Base-by-base conservation (phyloP, 1,140 invertebrate genomes). In the Eulimnadia texana region DNA sequence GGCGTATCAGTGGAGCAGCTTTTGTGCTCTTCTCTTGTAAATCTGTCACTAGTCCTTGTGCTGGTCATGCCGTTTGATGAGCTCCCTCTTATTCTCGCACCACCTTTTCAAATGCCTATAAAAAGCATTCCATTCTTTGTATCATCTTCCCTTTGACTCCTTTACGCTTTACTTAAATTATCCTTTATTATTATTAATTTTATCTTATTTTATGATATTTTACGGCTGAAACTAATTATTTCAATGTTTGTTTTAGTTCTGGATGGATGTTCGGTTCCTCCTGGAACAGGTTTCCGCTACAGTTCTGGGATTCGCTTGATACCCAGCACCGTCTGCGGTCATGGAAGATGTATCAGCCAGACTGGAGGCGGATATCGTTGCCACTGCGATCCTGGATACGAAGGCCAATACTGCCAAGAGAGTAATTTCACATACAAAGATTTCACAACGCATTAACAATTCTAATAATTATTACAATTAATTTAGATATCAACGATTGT, bases 321-420 rank as follows among this genome's bases (percentile, higher is more conserved):
- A 0, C 62, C 65, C 72, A 47, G 76, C 76, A 74, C 72, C 28
- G 67, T 72, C 23, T 92, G 88, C 69, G 85, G 85, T 52, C 85
- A 89, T 70, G 86, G 88, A 47, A 82, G 82, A 67, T 91, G 88
- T 67, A 74, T 84, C 50, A 79, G 76, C 67, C 79, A 77, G 64
- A 73, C 78, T 42, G 78, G 78, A 49, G 81, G 76, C 68, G 79
- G 78, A 57, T 82, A 79, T 65, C 76, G 76, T 66, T 71, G 83
- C 67, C 82, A 86, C 66, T 95, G 91, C 66, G 72, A 81, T 0
- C 86, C 89, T 52, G 90, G 90, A 0, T 94, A 91, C 74, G 85
- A 84, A 0, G 91, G 91, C 3, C 90, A 86, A 19, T 94, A 93
- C 66, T 93, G 90, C 68, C 86, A 91, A 66, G 80, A 84, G 50